Evolutionary conservation across 2,113 vertebrate species (phyloP).

Genomic region (Marmota monax): DNA sequence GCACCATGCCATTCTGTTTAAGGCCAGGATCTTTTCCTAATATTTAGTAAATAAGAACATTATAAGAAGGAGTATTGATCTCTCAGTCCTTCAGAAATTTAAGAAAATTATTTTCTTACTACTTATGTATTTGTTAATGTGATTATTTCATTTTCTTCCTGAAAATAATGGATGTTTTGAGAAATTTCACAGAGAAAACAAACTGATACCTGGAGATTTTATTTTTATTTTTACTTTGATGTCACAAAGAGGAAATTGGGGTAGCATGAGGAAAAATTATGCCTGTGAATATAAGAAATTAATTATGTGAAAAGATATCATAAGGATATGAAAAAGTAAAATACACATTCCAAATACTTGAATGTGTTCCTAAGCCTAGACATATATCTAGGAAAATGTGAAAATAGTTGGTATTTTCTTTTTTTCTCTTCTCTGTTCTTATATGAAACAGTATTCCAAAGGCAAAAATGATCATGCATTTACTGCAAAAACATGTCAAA

Average conservation of each 20-base stretch:
- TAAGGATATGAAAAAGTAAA: not conserved
- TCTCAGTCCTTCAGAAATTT: not conserved
- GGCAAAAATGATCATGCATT: slow-evolving; percentile 35
- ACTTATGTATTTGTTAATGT: not conserved
- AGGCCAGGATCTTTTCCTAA: not conserved
- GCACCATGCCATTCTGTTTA: not conserved
- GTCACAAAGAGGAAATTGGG: not conserved
- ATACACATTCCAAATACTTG: not conserved
- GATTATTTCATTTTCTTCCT: not conserved
- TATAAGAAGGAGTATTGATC: not conserved
- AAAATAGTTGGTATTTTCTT: not conserved
- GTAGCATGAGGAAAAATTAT: not conserved
- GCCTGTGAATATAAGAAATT: not conserved
- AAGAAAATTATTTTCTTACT: not conserved
- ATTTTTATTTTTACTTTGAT: not conserved
- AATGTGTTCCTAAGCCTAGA: not conserved
- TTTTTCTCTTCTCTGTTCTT: not conserved
- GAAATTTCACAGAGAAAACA: not conserved
- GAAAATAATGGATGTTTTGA: not conserved
- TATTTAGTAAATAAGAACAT: not conserved
- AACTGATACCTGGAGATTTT: not conserved
- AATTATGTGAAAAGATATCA: not conserved
- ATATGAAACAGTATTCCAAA: not conserved
- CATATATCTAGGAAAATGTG: not conserved
- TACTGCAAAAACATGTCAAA: not conserved